phyloP scores from a whole-genome alignment of 2,797 vertebrate genomes.

The Sarcoramphus papa region DNA sequence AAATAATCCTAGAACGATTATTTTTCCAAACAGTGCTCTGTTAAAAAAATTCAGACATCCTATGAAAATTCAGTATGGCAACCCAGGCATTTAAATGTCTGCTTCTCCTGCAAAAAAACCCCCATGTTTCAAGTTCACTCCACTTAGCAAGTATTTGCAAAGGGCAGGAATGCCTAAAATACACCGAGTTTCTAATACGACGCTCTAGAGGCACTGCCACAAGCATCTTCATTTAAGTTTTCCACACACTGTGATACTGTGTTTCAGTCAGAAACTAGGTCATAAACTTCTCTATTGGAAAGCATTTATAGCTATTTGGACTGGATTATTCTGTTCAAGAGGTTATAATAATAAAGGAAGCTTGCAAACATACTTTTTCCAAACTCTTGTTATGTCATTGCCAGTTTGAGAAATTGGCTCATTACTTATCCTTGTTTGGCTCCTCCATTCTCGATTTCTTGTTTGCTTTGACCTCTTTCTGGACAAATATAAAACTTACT shows the following conservation, averaged over 20 bases:
- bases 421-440: conserved; percentile 1
- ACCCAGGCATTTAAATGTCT: not conserved
- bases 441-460: not conserved
- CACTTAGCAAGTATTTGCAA: conserved; percentile 20
- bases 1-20: not conserved
- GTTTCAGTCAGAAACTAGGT: conserved; percentile 58
- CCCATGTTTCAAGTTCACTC: not conserved
- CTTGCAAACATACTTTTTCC: not conserved
- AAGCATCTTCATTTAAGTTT: not conserved
- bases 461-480: conserved; percentile 42
- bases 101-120: not conserved
- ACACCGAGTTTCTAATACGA: not conserved
- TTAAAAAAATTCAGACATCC: not conserved
- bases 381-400: not conserved
- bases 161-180: not conserved
- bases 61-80: not conserved
- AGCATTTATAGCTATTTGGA: conserved; percentile 42
- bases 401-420: conserved; percentile 6
- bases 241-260: not conserved
- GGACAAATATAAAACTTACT: conserved; percentile 11
- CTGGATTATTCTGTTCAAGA: conserved; percentile 43
- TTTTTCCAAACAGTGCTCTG: not conserved
- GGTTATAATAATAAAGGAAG: conserved; percentile 66
- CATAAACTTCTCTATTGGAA: conserved; percentile 53
- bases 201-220: not conserved